phyloP scores from a whole-genome alignment of 2,797 vertebrate genomes.

The Crenuchus spilurus region DNA sequence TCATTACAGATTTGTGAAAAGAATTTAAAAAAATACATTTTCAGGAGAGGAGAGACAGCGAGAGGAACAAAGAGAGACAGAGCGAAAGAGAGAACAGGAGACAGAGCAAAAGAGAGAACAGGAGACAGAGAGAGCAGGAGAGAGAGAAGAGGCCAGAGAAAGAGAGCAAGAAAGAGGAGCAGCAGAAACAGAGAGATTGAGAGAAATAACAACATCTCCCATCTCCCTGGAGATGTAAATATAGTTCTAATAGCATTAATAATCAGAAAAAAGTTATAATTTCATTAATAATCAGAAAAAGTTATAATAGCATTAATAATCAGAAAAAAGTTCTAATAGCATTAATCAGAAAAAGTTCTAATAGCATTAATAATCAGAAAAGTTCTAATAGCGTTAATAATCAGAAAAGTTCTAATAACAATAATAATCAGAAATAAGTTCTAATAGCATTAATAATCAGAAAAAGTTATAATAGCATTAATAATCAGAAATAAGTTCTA shows the following conservation, averaged over 20 bases:
- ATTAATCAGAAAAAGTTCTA: background rate
- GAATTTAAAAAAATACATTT: background rate
- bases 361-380: background rate
- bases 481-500: background rate
- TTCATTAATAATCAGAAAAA: background rate
- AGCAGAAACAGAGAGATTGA: slow-evolving; percentile 33
- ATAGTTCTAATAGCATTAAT: too few species aligned
- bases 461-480: too few species aligned
- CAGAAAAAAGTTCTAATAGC: background rate
- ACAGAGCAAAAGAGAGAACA: slow-evolving; percentile 23
- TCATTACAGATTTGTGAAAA: too few species aligned
- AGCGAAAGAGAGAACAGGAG: slow-evolving; percentile 24
- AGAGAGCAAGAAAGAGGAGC: slow-evolving; percentile 50
- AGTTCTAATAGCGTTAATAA: background rate
- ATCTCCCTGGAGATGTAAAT: slow-evolving; percentile 62
- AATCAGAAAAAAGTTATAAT: background rate
- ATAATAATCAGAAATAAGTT: background rate
- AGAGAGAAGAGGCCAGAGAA: slow-evolving; percentile 39
- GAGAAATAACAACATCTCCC: slow-evolving; percentile 57
- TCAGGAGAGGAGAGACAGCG: slow-evolving; percentile 42
- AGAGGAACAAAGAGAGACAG: slow-evolving; percentile 31
- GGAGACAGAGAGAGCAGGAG: slow-evolving; percentile 34
- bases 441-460: background rate
- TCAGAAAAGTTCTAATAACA: too few species aligned
- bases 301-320: too few species aligned